Evolutionary conservation across 2,888 invertebrate genomes (phyloP), one percentile per base, ranked within the genome.

Genomic region (Machimus atricapillus): DNA sequence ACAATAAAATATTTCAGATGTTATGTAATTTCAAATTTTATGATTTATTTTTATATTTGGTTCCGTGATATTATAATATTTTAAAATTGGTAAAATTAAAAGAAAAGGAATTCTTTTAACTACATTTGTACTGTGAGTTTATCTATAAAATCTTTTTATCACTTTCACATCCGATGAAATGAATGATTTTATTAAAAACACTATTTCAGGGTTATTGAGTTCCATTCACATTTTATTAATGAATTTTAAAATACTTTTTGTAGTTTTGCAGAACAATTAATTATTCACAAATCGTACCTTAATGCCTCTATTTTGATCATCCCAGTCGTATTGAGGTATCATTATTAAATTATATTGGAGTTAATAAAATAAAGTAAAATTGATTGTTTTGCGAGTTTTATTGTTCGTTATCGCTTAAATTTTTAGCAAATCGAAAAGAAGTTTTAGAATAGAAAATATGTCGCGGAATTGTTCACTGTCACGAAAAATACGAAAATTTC

Each of bases 251-350:
- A 0, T n/a, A 52, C 16, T 4, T 52, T 52, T 52, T 52, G 4
- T 16, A 52, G 14, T 52, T n/a, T 52, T 52, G 16, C 3, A 52
- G 52, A 52, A n/a, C 52, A 52, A 43, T 6, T 16, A 4, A 52
- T n/a, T 52, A 7, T 16, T 52, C 52, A 52, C 23, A 66, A 66
- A 23, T 19, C 66, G 66, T 66, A 82, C 82, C 82, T 82, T 82
- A 23, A 66, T 66, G 23, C 79, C 23, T 7, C 16, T 79, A 58
- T 66, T 58, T 37, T 27, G 8, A n/a, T 82, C 37, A n/a, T 58
- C 58, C 58, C 82, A 46, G 34, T 82, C 82, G 37, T 82, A 82
- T 46, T 82, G 82, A 14, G 82, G 82, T 34, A 82, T 82, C 82
- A 82, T 82, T 66, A 19, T 46, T 56, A 66, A 14, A 5, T n/a